These are phyloP conservation scores for Bembecia ichneumoniformis DNA, from an alignment of 2,888 invertebrate genomes.

Conservation along the genomic window DNA sequence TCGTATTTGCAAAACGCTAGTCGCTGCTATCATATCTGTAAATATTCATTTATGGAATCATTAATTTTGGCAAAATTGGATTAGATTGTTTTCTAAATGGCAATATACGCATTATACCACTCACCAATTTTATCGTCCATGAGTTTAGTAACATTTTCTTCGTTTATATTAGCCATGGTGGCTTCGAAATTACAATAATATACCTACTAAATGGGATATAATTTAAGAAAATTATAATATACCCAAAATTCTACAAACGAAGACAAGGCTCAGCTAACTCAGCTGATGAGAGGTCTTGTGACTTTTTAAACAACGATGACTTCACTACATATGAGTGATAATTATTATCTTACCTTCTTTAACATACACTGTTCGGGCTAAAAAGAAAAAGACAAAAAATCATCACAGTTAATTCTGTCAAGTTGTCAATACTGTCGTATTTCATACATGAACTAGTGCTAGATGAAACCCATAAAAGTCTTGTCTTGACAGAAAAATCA, in stretches of 20 bases:
- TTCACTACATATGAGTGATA: slow-evolving; percentile 12
- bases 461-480: slow-evolving; percentile 7
- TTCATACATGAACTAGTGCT: slow-evolving; percentile 17
- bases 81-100: slow-evolving; percentile 1
- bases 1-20: slow-evolving; percentile 95
- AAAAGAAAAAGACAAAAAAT: slow-evolving; percentile 43
- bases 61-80: neutral
- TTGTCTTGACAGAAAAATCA: no score
- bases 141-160: slow-evolving; percentile 76
- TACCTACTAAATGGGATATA: slow-evolving; percentile 21
- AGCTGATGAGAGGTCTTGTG: slow-evolving; percentile 71
- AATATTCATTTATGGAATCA: slow-evolving; percentile 14
- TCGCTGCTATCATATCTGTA: slow-evolving; percentile 94
- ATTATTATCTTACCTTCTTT: slow-evolving; percentile 59
- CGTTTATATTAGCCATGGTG: slow-evolving; percentile 71
- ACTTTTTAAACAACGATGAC: slow-evolving; percentile 54
- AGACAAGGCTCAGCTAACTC: slow-evolving; percentile 63
- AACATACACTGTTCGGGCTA: slow-evolving; percentile 37
- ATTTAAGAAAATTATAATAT: slow-evolving; percentile 21
- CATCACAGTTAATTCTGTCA: slow-evolving; percentile 8
- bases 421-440: slow-evolving; percentile 34
- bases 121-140: slow-evolving; percentile 90
- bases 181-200: slow-evolving; percentile 27
- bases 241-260: slow-evolving; percentile 28
- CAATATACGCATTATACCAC: slow-evolving; percentile 19